Conservation (phyloP, 2,113 vertebrate genomes). For the Cricetomys ansorgei region DNA sequence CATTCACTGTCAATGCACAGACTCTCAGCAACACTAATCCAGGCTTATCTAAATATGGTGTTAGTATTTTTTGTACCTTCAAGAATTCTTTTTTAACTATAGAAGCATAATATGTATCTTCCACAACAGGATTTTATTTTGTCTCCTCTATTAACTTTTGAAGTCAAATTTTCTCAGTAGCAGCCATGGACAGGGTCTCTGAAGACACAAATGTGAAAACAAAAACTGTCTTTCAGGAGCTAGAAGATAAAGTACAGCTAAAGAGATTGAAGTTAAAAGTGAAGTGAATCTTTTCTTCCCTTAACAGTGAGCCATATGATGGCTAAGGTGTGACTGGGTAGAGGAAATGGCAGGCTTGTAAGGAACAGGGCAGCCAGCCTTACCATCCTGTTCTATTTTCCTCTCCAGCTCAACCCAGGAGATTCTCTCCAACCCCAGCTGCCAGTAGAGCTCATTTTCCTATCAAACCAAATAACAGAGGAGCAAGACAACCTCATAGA, state of each 20-base stretch:
- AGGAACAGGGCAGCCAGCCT: background rate
- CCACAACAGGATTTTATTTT: constrained; percentile 17
- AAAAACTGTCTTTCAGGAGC: background rate
- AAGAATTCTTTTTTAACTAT: background rate
- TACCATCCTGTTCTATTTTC: background rate
- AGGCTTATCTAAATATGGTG: background rate
- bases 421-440: background rate
- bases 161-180: constrained; percentile 28
- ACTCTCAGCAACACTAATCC: background rate
- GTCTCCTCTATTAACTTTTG: constrained; percentile 23
- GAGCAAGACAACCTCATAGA: background rate
- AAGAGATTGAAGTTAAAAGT: background rate
- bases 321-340: background rate
- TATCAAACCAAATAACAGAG: background rate
- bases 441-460: background rate
- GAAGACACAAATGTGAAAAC: background rate
- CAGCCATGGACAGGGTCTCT: background rate
- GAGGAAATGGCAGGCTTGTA: background rate
- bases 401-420: background rate
- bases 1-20: background rate
- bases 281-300: background rate
- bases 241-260: background rate
- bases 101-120: background rate
- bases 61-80: background rate
- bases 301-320: background rate